Evolutionary conservation across 1,140 invertebrate species (phyloP).

Genomic region (Drosophila seguyi): DNA sequence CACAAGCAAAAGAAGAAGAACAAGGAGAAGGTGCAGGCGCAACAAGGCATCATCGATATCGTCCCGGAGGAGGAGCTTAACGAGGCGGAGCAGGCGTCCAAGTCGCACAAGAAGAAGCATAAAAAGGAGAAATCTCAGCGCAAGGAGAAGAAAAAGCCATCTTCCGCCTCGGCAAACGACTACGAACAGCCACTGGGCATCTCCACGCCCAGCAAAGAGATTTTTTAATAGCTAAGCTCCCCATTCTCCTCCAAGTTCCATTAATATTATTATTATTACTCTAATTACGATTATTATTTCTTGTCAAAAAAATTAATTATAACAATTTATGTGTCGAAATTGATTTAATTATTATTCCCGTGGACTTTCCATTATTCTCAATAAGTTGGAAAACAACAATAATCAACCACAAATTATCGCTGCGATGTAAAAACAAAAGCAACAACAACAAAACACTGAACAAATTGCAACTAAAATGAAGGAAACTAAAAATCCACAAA

Average conservation of each 20-base stretch:
- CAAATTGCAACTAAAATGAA: constrained; percentile 45
- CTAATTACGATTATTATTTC: constrained; percentile 8
- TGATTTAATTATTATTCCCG: constrained; percentile 3
- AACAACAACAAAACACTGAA: constrained; percentile 44
- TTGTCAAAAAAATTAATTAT: constrained; percentile 13
- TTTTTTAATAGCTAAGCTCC: constrained; percentile 85
- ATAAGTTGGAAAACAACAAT: constrained; percentile 25
- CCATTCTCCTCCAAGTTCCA: constrained; percentile 29
- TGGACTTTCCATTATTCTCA: constrained; percentile 37
- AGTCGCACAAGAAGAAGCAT: constrained; percentile 79
- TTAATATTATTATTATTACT: constrained; percentile 36
- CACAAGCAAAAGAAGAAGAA: constrained; percentile 85
- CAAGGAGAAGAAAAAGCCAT: constrained; percentile 52
- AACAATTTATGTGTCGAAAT: constrained; percentile 1
- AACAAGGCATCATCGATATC: constrained; percentile 45
- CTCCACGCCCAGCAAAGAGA: constrained; percentile 96
- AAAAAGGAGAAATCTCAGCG: constrained; percentile 73
- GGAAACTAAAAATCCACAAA: constrained; percentile 24
- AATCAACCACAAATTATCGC: constrained; percentile 64
- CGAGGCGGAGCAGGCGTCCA: constrained; percentile 15
- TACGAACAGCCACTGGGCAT: constrained; percentile 94
- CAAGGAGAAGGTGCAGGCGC: constrained; percentile 67
- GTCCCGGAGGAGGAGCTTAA: not conserved
- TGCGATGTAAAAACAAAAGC: constrained; percentile 73
- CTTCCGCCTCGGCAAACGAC: constrained; percentile 72